These are phyloP conservation scores for Antidorcas marsupialis DNA, from an alignment of 2,113 vertebrate genomes.

Conservation along the genomic window DNA sequence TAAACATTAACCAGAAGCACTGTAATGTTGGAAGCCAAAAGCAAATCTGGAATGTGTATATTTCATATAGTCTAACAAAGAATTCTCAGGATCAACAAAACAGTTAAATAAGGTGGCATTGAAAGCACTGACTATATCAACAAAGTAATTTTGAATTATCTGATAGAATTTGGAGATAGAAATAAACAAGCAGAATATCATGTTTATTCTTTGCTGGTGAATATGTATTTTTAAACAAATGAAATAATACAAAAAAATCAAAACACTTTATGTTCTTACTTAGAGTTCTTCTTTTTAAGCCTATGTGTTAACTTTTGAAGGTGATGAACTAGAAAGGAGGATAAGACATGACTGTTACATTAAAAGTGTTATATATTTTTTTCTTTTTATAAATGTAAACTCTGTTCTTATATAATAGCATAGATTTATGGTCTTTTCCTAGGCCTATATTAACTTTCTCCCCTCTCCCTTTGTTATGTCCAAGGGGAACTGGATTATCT, in stretches of 20 bases:
- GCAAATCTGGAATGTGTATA: neutral
- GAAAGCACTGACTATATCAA: slow-evolving; percentile 23
- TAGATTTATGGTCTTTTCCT: neutral
- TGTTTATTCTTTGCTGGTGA: neutral
- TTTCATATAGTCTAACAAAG: slow-evolving; percentile 19
- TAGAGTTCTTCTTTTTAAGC: neutral
- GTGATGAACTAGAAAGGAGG: neutral
- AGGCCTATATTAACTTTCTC: neutral
- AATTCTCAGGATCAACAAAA: slow-evolving; percentile 41
- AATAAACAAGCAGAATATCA: slow-evolving; percentile 28
- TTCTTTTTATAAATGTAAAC: slow-evolving; percentile 14
- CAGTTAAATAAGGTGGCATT: slow-evolving; percentile 32
- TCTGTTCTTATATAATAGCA: neutral
- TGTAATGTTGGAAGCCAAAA: neutral
- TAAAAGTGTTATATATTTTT: neutral
- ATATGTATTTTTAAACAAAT: slow-evolving; percentile 44
- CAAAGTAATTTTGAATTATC: neutral
- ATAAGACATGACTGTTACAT: neutral
- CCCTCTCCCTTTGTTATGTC: neutral
- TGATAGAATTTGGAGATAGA: neutral
- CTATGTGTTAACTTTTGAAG: neutral
- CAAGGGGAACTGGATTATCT: neutral
- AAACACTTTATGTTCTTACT: neutral
- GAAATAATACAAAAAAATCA: neutral
- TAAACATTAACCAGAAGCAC: slow-evolving; percentile 29